phyloP scores from a whole-genome alignment of 2,113 vertebrate genomes.

The Mesocricetus auratus region DNA sequence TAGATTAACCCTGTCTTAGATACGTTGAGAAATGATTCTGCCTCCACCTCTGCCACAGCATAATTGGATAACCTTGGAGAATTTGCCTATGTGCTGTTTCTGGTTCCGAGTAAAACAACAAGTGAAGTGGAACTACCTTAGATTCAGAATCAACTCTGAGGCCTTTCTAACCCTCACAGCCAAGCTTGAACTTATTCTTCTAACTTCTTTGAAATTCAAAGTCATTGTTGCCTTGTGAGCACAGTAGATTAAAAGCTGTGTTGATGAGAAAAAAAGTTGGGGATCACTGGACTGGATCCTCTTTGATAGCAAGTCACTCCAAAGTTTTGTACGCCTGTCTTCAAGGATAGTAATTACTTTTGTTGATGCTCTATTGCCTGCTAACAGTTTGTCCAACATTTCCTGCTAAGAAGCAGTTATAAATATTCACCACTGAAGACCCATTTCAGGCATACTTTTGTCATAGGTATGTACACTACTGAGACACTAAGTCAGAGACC shows the following conservation, averaged over 20 bases:
- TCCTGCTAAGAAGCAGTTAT: background rate
- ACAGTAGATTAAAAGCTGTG: background rate
- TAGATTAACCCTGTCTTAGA: background rate
- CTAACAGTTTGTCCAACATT: background rate
- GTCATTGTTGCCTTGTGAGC: background rate
- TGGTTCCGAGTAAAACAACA: slow-evolving; percentile 29
- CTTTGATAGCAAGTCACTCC: background rate
- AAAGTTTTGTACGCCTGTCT: background rate
- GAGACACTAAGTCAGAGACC: background rate
- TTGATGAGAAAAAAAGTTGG: background rate
- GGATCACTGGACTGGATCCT: background rate
- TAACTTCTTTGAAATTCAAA: slow-evolving; percentile 27
- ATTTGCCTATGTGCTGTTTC: background rate
- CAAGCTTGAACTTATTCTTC: background rate
- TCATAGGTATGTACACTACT: background rate
- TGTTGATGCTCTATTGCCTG: background rate
- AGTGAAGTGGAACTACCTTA: background rate
- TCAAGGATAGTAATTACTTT: background rate
- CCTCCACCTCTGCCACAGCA: background rate
- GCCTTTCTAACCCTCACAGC: background rate
- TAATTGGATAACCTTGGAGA: background rate
- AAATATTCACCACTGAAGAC: background rate
- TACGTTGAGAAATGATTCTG: background rate
- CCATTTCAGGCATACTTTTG: background rate
- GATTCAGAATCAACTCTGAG: background rate